Percentiles rank a stretch among this genome's conserved stretches.
Evolutionary conservation across 2,797 vertebrate genomes (phyloP).

Genomic region (Cyclopterus lumpus): DNA sequence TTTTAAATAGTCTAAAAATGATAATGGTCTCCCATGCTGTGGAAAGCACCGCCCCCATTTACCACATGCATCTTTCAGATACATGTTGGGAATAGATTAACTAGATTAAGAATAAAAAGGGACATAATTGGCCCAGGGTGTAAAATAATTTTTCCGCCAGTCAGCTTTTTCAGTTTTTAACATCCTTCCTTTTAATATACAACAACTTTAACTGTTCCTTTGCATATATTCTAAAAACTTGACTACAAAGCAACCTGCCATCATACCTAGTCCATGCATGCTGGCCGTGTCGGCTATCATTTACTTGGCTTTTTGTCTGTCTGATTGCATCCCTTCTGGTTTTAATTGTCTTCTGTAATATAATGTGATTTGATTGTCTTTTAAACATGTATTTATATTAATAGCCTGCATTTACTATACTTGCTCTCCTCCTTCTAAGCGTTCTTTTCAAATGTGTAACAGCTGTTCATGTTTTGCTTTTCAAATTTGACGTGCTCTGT

Average conservation of each 20-base stretch:
- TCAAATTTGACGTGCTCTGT: not conserved
- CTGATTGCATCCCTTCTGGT: not conserved
- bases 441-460: not conserved
- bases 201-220: not conserved
- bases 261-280: not conserved
- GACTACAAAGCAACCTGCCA: not conserved
- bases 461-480: not conserved
- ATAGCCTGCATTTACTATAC: not conserved
- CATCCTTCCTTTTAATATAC: not conserved
- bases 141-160: not conserved
- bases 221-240: not conserved
- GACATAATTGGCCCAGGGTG: not conserved
- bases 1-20: no score
- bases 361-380: not conserved
- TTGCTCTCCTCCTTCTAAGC: not conserved
- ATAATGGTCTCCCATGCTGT: not conserved
- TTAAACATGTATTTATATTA: not conserved
- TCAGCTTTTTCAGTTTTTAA: not conserved
- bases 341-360: not conserved
- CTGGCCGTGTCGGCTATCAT: not conserved
- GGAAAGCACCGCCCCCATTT: not conserved
- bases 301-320: not conserved
- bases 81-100: not conserved
- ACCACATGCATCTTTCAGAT: slow-evolving; percentile 2
- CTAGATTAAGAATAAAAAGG: not conserved